phyloP scores from a whole-genome alignment of 2,797 vertebrate species.

The Serranus cabrilla region DNA sequence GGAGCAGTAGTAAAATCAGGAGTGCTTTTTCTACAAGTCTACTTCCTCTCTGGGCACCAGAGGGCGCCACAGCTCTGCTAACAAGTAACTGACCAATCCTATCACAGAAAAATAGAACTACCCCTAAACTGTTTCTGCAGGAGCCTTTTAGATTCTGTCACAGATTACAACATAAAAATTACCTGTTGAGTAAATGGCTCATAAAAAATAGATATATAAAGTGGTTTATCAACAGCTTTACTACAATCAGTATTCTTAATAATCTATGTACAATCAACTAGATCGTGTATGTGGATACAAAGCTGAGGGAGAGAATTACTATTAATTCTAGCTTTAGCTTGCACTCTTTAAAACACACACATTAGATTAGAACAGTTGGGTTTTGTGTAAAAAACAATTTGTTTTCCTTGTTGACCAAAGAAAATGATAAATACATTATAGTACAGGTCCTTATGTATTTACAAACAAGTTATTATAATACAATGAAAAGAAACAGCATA shows the following conservation, averaged over 20 bases:
- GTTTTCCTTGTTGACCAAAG: slow-evolving; percentile 13
- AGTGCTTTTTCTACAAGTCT: background rate
- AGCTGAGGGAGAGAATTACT: slow-evolving; percentile 24
- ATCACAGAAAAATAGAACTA: slow-evolving; percentile 29
- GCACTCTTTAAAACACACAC: slow-evolving; percentile 35
- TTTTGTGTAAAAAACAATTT: slow-evolving; percentile 35
- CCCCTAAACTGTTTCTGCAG: background rate
- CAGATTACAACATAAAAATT: slow-evolving; percentile 29
- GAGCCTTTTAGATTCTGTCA: slow-evolving; percentile 17
- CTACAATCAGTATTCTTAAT: slow-evolving; percentile 36
- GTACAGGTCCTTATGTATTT: slow-evolving; percentile 32
- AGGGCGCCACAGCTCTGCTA: slow-evolving; percentile 41
- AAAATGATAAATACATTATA: slow-evolving; percentile 19
- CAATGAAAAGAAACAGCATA: slow-evolving; percentile 35
- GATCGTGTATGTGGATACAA: slow-evolving; percentile 11
- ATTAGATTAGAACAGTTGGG: slow-evolving; percentile 20
- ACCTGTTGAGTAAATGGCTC: slow-evolving; percentile 8
- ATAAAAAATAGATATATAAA: slow-evolving; percentile 51
- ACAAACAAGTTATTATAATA: slow-evolving; percentile 40
- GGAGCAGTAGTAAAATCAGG: slow-evolving; percentile 24
- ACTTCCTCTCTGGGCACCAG: slow-evolving; percentile 54
- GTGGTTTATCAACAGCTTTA: slow-evolving; percentile 51
- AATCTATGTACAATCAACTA: slow-evolving; percentile 54
- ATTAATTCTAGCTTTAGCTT: slow-evolving; percentile 3
- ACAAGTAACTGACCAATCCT: background rate